Evolutionary conservation across 35 echinoderm and acorn worm genomes (phyloP).

Genomic region (Apostichopus japonicus): DNA sequence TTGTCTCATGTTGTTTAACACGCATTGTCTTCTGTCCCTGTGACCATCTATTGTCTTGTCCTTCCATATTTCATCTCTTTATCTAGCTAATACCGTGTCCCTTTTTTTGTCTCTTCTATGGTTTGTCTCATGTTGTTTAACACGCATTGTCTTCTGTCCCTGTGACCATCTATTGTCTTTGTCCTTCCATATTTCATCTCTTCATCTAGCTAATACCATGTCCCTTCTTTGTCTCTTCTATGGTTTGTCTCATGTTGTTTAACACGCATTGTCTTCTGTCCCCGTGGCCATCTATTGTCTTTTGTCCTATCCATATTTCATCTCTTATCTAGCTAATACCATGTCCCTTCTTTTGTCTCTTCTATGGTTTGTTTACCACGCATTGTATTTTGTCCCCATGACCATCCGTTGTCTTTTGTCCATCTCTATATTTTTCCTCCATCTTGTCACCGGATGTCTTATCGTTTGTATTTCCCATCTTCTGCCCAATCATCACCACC

Average conservation of each 20-base stretch:
- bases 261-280: no score
- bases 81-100: background rate
- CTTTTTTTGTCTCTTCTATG: background rate
- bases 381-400: background rate
- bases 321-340: background rate
- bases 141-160: background rate
- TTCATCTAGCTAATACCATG: background rate
- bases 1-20: background rate
- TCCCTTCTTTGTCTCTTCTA: no score
- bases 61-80: background rate
- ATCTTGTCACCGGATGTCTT: background rate
- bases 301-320: background rate
- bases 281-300: background rate
- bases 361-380: background rate
- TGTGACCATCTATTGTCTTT: background rate
- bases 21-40: background rate
- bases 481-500: background rate
- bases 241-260: no score
- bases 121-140: background rate
- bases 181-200: background rate
- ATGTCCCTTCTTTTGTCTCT: background rate
- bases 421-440: background rate
- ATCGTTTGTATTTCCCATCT: background rate
- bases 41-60: background rate
- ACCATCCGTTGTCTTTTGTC: background rate